phyloP scores from a whole-genome alignment of 2,113 vertebrate genomes.

The Nibea albiflora region DNA sequence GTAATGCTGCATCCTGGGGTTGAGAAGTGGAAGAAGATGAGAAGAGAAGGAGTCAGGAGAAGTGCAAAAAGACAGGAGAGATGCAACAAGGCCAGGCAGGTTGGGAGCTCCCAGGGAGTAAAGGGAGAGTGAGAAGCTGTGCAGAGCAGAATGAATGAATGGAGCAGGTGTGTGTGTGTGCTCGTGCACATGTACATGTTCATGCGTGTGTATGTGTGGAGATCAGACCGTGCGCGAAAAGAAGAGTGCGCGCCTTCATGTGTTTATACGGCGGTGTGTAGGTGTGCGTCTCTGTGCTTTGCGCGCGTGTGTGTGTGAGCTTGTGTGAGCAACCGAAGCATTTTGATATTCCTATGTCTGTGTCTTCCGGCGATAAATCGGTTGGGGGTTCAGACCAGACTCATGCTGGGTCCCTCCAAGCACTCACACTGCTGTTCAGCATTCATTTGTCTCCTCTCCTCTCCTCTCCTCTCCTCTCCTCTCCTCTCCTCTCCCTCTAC shows the following conservation, averaged over 20 bases:
- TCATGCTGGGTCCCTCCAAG: conserved; percentile 75
- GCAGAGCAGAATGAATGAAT: conserved; percentile 32
- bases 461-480: conserved; percentile 41
- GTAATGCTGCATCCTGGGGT: conserved; percentile 12
- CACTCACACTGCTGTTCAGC: conserved; percentile 68
- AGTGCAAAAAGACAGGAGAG: conserved; percentile 27
- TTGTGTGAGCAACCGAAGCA: conserved; percentile 53
- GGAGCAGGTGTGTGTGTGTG: conserved; percentile 22
- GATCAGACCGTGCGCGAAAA: conserved; percentile 44
- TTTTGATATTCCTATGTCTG: conserved; percentile 72
- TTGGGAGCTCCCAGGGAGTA: conserved; percentile 40
- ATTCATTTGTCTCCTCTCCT: conserved; percentile 64
- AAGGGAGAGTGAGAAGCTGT: conserved; percentile 41
- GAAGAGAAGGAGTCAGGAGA: conserved; percentile 30
- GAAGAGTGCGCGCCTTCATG: conserved; percentile 6
- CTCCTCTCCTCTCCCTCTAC: conserved; percentile 11
- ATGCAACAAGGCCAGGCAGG: conserved; percentile 60
- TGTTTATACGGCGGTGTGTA: neutral
- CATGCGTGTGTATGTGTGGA: conserved; percentile 14
- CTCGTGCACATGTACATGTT: neutral
- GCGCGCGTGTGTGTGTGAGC: neutral
- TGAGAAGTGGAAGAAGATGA: conserved; percentile 32
- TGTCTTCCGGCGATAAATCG: conserved; percentile 70
- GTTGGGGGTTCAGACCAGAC: conserved; percentile 72
- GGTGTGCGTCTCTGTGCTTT: neutral